Percentiles rank a stretch among this genome's conserved stretches.
Evolutionary conservation across 1,140 invertebrate species (phyloP).

Genomic region (Bicyclus anynana): DNA sequence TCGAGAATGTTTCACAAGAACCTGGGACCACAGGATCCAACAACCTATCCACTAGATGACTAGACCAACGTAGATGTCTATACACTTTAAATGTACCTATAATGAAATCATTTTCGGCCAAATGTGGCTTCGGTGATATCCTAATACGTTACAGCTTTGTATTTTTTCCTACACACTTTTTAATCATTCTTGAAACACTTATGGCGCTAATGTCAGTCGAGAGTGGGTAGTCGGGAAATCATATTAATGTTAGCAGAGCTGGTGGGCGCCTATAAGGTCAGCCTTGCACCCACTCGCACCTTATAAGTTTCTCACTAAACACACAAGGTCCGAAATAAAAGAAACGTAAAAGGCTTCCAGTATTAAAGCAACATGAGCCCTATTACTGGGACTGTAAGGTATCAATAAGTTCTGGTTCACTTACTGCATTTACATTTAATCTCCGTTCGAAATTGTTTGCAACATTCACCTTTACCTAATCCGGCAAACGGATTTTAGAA

Average conservation of each 20-base stretch:
- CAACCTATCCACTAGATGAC: too few relatives aligned
- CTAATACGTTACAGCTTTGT: background rate
- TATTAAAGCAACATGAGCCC: constrained; percentile 15
- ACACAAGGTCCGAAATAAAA: constrained; percentile 26
- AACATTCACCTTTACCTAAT: constrained; percentile 76
- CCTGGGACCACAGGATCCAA: too few relatives aligned
- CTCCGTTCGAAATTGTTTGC: constrained; percentile 38
- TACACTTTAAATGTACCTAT: background rate
- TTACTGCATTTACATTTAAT: constrained; percentile 19
- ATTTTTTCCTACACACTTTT: constrained; percentile 10
- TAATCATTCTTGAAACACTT: constrained; percentile 32
- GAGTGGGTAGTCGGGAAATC: constrained; percentile 65
- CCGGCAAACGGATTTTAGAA: constrained; percentile 72
- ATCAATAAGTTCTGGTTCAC: background rate
- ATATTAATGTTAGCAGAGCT: constrained; percentile 56
- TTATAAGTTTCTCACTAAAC: constrained; percentile 62
- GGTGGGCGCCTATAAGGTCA: constrained; percentile 72
- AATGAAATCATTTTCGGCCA: background rate
- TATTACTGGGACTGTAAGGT: constrained; percentile 10
- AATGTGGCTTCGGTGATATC: background rate
- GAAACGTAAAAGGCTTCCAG: constrained; percentile 18
- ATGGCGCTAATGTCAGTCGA: constrained; percentile 51
- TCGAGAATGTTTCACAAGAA: too few relatives aligned
- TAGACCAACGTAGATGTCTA: too few relatives aligned
- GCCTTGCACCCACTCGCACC: constrained; percentile 73